Conservation (phyloP, 2,113 vertebrate species). For the Ibidorhyncha struthersii region DNA sequence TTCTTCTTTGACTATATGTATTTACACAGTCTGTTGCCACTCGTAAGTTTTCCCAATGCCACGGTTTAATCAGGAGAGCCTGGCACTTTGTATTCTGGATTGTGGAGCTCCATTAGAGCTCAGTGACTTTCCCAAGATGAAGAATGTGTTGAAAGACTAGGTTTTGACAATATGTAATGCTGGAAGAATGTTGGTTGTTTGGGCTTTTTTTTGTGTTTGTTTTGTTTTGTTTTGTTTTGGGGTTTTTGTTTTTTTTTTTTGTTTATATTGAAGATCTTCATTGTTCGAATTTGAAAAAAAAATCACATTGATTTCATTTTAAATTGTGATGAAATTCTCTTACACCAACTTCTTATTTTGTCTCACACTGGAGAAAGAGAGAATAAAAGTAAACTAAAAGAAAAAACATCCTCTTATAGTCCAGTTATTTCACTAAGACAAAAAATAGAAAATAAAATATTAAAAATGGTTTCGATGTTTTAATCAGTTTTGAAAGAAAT, state of each 20-base stretch:
- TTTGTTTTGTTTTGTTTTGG: background rate
- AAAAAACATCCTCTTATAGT: background rate
- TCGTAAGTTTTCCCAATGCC: background rate
- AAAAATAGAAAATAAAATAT: background rate
- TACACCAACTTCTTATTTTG: background rate
- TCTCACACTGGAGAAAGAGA: background rate
- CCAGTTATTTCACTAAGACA: background rate
- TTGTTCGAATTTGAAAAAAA: background rate
- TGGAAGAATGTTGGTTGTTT: background rate
- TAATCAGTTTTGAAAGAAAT: background rate
- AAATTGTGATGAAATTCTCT: background rate
- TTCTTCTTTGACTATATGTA: background rate
- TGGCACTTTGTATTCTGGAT: background rate
- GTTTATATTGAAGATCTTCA: background rate
- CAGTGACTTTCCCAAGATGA: background rate
- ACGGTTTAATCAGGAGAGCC: background rate
- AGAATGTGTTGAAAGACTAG: background rate
- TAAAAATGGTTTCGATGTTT: background rate
- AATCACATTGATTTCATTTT: background rate
- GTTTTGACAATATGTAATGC: background rate
- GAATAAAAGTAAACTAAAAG: background rate
- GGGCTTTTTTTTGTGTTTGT: no score
- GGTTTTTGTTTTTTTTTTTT: background rate
- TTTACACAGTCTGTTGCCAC: background rate
- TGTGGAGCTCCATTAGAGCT: background rate